These are phyloP conservation scores for Bombus breviceps DNA, from an alignment of 1,140 invertebrate species.

Conservation along the genomic window DNA sequence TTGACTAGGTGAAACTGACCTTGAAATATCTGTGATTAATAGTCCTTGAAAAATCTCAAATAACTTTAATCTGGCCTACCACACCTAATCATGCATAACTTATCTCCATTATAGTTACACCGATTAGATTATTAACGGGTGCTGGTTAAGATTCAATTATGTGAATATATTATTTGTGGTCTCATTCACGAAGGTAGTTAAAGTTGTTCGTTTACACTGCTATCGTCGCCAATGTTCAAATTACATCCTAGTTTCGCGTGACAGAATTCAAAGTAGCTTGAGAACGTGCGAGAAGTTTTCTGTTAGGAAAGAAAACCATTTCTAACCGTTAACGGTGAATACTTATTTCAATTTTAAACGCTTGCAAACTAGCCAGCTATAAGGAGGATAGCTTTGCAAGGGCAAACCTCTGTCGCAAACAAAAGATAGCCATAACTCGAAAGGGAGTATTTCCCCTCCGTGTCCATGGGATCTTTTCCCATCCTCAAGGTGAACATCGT, in stretches of 20 bases:
- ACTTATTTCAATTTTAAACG: constrained; percentile 14
- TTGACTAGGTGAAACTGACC: not conserved
- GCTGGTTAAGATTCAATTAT: not conserved
- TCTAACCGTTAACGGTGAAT: constrained; percentile 14
- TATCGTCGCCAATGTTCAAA: not conserved
- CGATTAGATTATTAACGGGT: not conserved
- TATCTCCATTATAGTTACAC: not conserved
- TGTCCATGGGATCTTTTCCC: constrained; percentile 8
- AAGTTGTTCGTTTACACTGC: not conserved
- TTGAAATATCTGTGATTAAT: not conserved
- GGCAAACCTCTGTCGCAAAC: constrained; percentile 19
- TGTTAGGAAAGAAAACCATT: constrained; percentile 10
- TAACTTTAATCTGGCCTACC: not conserved
- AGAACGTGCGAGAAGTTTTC: not conserved
- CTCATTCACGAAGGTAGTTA: not conserved
- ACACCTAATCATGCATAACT: not conserved
- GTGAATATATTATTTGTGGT: not conserved
- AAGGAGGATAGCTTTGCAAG: too few relatives aligned
- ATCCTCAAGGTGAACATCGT: constrained; percentile 11
- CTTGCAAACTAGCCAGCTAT: constrained; percentile 11
- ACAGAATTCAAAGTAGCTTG: constrained; percentile 15
- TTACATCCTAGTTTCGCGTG: constrained; percentile 10
- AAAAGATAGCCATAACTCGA: constrained; percentile 20
- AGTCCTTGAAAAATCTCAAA: not conserved
- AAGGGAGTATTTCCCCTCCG: not conserved